Conservation (phyloP, 2,888 invertebrate genomes). For the Dichetophora obliterata region DNA sequence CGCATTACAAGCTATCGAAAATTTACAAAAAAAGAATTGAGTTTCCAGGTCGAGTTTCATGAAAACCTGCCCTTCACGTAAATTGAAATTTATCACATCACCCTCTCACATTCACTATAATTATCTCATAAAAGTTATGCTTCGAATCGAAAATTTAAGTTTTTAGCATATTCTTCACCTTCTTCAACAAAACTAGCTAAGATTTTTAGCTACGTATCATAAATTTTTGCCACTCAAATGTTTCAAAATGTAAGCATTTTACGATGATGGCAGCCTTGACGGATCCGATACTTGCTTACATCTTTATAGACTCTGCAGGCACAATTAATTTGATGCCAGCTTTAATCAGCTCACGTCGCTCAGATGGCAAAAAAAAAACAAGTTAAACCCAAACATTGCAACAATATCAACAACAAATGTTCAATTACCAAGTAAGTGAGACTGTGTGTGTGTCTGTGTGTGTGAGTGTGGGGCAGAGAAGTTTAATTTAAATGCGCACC, state of each 20-base stretch:
- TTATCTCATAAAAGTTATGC: no score
- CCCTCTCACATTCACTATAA: no score
- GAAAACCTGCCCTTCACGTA: no score
- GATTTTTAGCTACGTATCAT: neutral
- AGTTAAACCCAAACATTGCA: neutral
- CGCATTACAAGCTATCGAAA: no score
- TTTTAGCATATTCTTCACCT: no score
- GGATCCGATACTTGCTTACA: neutral
- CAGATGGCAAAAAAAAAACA: constrained; percentile 29
- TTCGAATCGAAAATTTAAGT: no score
- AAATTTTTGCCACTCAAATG: constrained; percentile 3
- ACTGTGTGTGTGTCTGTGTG: neutral
- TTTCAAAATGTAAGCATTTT: constrained; percentile 2
- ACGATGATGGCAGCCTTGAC: neutral
- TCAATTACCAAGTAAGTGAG: neutral
- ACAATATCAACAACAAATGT: neutral
- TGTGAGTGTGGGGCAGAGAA: neutral
- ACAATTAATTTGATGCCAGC: constrained; percentile 27
- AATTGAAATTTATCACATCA: no score
- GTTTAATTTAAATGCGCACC: constrained; percentile 5
- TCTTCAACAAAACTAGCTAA: neutral
- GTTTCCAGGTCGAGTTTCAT: no score
- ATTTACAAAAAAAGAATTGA: no score
- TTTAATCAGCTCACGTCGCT: constrained; percentile 25
- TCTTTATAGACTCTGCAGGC: constrained; percentile 17